Evolutionary conservation across 2,797 vertebrate genomes (phyloP).

Genomic region (Semotilus atromaculatus): DNA sequence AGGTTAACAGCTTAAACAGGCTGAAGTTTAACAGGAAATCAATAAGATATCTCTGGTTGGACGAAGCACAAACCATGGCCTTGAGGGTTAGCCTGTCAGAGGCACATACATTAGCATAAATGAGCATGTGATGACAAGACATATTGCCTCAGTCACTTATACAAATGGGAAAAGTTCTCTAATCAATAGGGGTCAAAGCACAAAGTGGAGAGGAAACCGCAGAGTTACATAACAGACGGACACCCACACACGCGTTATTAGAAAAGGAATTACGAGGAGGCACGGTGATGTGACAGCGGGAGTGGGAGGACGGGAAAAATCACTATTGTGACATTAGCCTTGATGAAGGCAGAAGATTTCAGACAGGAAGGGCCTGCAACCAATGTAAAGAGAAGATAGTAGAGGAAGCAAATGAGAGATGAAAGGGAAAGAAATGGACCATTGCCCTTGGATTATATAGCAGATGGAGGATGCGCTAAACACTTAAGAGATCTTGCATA

Average conservation of each 20-base stretch:
- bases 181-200: slow-evolving; percentile 64
- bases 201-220: slow-evolving; percentile 7
- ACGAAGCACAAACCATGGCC: slow-evolving; percentile 60
- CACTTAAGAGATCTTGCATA: slow-evolving; percentile 63
- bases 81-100: slow-evolving; percentile 53
- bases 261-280: slow-evolving; percentile 5
- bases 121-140: not conserved
- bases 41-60: slow-evolving; percentile 22
- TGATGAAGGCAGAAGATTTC: slow-evolving; percentile 10
- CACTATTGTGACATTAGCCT: slow-evolving; percentile 32
- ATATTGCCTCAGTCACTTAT: slow-evolving; percentile 1
- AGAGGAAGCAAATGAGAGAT: slow-evolving; percentile 22
- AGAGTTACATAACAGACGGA: slow-evolving; percentile 34
- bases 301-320: not conserved
- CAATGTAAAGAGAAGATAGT: not conserved
- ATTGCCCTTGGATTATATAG: slow-evolving; percentile 50
- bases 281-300: not conserved
- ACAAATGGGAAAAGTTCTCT: slow-evolving; percentile 37
- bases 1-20: slow-evolving; percentile 22
- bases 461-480: slow-evolving; percentile 64
- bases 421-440: slow-evolving; percentile 1
- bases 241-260: slow-evolving; percentile 22
- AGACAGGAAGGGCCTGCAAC: not conserved
- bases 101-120: slow-evolving; percentile 30
- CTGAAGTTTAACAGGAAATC: slow-evolving; percentile 36